phyloP scores from a whole-genome alignment of 2,113 vertebrate species.

The Neotoma lepida region DNA sequence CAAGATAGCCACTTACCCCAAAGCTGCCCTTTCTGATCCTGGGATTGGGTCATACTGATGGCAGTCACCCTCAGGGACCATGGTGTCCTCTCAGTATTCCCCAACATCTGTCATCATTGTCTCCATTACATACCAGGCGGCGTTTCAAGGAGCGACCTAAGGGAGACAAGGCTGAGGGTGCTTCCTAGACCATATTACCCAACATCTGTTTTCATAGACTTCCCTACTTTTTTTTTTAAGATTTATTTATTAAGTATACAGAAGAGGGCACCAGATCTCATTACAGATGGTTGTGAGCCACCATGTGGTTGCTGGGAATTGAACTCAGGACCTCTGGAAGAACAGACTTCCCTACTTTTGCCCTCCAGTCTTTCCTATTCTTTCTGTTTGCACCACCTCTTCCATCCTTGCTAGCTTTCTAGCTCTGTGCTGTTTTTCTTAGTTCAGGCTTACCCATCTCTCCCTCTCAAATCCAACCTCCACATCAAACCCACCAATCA shows the following conservation, averaged over 20 bases:
- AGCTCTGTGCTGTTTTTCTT: neutral
- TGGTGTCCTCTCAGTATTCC: conserved; percentile 82
- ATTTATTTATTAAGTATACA: too few species aligned
- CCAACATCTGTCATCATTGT: too few species aligned
- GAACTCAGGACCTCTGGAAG: too few species aligned
- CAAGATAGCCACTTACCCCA: conserved; percentile 86
- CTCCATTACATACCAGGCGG: conserved; percentile 92
- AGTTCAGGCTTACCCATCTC: neutral
- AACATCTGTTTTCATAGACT: fast-evolving
- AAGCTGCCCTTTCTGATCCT: conserved; percentile 85
- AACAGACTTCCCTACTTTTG: neutral
- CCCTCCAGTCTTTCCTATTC: neutral
- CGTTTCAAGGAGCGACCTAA: conserved; percentile 92
- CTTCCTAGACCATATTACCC: neutral
- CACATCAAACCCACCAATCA: neutral
- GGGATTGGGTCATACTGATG: conserved; percentile 87
- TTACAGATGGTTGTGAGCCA: too few species aligned
- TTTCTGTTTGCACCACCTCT: neutral
- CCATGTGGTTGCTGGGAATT: too few species aligned
- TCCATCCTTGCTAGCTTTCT: neutral
- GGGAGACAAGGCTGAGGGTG: neutral
- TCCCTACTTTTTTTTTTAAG: too few species aligned
- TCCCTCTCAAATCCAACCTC: neutral
- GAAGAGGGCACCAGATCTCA: too few species aligned
- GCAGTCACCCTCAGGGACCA: conserved; percentile 84